phyloP scores from a whole-genome alignment of 1,140 invertebrate species.

The Pinna nobilis region DNA sequence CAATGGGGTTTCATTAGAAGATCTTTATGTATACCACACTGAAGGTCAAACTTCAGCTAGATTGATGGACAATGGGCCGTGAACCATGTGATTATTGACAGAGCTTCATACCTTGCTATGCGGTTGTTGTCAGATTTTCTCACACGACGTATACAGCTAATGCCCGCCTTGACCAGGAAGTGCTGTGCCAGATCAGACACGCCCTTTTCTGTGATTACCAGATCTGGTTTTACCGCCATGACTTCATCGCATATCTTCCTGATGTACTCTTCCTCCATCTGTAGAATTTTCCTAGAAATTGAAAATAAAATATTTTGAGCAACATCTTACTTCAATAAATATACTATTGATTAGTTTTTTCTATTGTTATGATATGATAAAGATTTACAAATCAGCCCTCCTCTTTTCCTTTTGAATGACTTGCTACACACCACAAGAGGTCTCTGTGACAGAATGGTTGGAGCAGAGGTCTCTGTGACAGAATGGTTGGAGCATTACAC shows the following conservation, averaged over 20 bases:
- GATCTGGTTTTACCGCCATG: slow-evolving; percentile 94
- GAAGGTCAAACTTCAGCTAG: too few species aligned
- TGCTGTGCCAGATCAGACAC: slow-evolving; percentile 85
- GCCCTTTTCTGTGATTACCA: slow-evolving; percentile 99
- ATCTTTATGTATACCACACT: too few species aligned
- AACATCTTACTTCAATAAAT: not conserved
- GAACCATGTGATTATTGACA: too few species aligned
- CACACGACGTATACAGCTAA: slow-evolving; percentile 92
- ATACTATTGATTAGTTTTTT: not conserved
- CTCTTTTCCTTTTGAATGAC: too few species aligned
- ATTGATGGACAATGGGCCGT: too few species aligned
- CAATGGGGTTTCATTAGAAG: too few species aligned
- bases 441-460: too few species aligned
- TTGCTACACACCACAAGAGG: too few species aligned
- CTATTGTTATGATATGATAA: too few species aligned
- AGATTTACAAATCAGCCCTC: not conserved
- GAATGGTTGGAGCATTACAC: too few species aligned
- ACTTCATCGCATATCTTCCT: slow-evolving; percentile 95
- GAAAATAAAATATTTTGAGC: too few species aligned
- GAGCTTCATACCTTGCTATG: slow-evolving; percentile 81
- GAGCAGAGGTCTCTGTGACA: too few species aligned
- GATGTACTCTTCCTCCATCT: slow-evolving; percentile 95
- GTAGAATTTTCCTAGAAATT: slow-evolving; percentile 67
- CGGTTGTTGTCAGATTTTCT: slow-evolving; percentile 98
- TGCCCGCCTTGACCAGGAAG: slow-evolving; percentile 85